Percentiles rank a stretch among this genome's conserved stretches.
These are phyloP conservation scores for Penaeus japonicus DNA, from an alignment of 1,140 invertebrate genomes.

Conservation along the genomic window DNA sequence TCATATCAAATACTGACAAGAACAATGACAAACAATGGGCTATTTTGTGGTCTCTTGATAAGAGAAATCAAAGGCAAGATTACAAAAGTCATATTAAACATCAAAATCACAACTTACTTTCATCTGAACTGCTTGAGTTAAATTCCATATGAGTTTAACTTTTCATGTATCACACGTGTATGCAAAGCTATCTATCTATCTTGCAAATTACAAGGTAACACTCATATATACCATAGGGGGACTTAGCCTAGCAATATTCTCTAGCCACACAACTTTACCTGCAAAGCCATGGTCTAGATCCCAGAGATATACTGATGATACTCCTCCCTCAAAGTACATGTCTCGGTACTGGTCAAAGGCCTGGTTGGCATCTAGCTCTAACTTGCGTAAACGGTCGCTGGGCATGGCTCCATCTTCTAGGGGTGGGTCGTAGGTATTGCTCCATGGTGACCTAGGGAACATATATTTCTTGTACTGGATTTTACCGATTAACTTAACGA, in stretches of 20 bases:
- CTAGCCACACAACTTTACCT: constrained; percentile 64
- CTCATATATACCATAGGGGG: not conserved
- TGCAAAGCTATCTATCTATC: too few relatives aligned
- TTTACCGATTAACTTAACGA: not conserved
- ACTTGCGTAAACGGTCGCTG: constrained; percentile 90
- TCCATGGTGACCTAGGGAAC: constrained; percentile 92
- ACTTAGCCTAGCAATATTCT: not conserved
- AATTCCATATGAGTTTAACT: too few relatives aligned
- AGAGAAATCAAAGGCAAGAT: too few relatives aligned
- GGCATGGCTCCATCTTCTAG: constrained; percentile 98
- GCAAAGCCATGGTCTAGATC: constrained; percentile 99
- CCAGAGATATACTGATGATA: constrained; percentile 99
- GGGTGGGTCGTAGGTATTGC: constrained; percentile 97
- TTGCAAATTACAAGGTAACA: too few relatives aligned
- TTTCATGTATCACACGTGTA: not conserved
- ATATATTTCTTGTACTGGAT: not conserved
- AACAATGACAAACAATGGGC: not conserved
- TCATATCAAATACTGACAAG: not conserved
- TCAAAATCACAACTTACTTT: too few relatives aligned
- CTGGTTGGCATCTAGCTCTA: constrained; percentile 97
- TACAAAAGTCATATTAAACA: too few relatives aligned
- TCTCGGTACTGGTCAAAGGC: constrained; percentile 99
- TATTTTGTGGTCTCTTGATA: too few relatives aligned
- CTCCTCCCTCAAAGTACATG: constrained; percentile 99
- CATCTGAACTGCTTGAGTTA: too few relatives aligned